Conservation (phyloP, 2,113 vertebrate genomes). For the Nibea albiflora region DNA sequence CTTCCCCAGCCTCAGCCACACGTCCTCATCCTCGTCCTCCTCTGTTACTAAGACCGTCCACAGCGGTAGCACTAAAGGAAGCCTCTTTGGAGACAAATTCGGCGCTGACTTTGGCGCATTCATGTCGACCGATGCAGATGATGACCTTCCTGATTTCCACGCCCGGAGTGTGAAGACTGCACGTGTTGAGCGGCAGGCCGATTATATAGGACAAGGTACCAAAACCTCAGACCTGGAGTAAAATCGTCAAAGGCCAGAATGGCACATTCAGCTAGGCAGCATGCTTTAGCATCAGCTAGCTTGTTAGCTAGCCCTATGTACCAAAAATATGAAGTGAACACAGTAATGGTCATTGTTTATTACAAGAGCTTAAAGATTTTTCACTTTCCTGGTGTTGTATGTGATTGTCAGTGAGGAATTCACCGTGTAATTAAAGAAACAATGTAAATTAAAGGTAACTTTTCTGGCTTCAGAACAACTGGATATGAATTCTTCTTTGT, state of each 20-base stretch:
- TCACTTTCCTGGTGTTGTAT: neutral
- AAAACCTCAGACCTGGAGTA: conserved; percentile 44
- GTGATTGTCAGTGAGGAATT: neutral
- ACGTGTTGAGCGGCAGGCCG: conserved; percentile 59
- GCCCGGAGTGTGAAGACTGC: conserved; percentile 77
- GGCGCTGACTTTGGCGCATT: conserved; percentile 75
- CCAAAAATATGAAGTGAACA: conserved; percentile 51
- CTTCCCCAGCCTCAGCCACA: conserved; percentile 38
- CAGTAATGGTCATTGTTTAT: conserved; percentile 15
- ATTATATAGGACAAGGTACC: conserved; percentile 89
- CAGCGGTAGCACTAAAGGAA: conserved; percentile 47
- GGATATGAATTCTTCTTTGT: too few relatives aligned
- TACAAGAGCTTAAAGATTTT: neutral
- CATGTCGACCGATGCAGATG: conserved; percentile 72
- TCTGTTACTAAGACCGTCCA: neutral
- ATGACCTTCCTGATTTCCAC: conserved; percentile 86
- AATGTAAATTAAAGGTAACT: neutral
- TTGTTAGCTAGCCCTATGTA: conserved; percentile 55
- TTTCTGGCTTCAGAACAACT: too few relatives aligned
- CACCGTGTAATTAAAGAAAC: neutral
- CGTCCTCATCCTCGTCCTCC: neutral
- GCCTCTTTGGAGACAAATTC: conserved; percentile 16
- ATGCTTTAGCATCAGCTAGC: conserved; percentile 43
- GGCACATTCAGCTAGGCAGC: conserved; percentile 38
- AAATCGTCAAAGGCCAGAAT: conserved; percentile 1